Evolutionary conservation across 1,140 invertebrate genomes (phyloP), one percentile per base, ranked within the genome.

Genomic region (Penaeus chinensis): DNA sequence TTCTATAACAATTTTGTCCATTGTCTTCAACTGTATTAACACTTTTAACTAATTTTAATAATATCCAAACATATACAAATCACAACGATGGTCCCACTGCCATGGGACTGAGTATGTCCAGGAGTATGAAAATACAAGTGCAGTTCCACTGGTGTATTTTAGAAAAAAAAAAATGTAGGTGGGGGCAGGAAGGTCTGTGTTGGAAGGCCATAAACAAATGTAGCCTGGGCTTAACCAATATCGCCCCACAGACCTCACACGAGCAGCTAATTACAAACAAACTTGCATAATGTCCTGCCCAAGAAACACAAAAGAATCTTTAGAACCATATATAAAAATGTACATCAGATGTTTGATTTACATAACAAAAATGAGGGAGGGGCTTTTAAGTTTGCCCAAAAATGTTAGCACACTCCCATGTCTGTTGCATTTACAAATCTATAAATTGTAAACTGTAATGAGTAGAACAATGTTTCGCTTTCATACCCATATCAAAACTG

Each of bases 141-240:
- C 83, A 85, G 74, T 85, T 85, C 83, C 83, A 85, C 69, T 78
- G 74, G 61, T 54, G 61, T 84, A 82, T 82, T 87, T 83, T 87
- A 78, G 61, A 77, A 87, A 87, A 87, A 76, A 76, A 80, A 47
- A 54, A 82, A 82, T 54, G 74, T n/a, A 71, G 37, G 76, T 66
- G 76, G 86, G 86, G 60, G 76, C 32, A 74, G 86, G 60, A 42
- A 61, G 77, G 86, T 87, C 89, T 90, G 89, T 90, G 89, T 90
- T 90, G 87, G 89, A 90, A 90, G 89, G 87, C 89, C 88, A 78
- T 90, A 87, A 90, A 90, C 89, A 90, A 90, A 90, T 90, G 84
- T 89, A 89, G 89, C 89, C 89, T 89, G 87, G 89, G 89, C 89
- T 90, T 88, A 90, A 90, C 89, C 88, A 90, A 90, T 90, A 90